Evolutionary conservation across 1,140 invertebrate species (phyloP).

Genomic region (Cotesia typhae): DNA sequence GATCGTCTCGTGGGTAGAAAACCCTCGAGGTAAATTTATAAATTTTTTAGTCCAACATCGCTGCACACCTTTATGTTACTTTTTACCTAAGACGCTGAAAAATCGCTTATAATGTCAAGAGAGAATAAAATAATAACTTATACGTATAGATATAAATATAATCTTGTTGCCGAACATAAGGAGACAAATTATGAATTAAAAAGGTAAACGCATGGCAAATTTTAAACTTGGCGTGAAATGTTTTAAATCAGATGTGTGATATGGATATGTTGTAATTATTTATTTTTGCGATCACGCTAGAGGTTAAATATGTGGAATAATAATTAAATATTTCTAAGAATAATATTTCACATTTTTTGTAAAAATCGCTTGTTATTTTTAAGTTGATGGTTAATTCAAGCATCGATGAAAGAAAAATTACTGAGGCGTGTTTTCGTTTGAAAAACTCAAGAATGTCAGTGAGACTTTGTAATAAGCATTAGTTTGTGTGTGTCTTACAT

Average conservation of each 20-base stretch:
- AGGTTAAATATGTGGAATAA: background rate
- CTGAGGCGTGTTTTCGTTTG: background rate
- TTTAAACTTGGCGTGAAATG: no score
- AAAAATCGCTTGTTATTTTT: background rate
- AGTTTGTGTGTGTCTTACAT: no score
- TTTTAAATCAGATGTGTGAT: no score
- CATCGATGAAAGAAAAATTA: slow-evolving; percentile 35
- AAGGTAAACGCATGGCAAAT: no score
- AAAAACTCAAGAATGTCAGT: slow-evolving; percentile 11
- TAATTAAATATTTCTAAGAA: background rate
- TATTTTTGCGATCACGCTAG: no score
- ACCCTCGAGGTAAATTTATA: slow-evolving; percentile 27
- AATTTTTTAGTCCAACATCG: background rate
- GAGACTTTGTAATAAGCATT: background rate
- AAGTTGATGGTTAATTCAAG: background rate
- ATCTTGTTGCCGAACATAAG: no score
- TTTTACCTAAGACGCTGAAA: slow-evolving; percentile 1
- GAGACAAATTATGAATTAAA: no score
- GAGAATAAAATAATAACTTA: background rate
- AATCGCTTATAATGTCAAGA: slow-evolving; percentile 6
- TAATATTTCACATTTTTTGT: background rate
- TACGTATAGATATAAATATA: no score
- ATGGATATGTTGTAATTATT: no score
- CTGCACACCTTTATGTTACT: background rate
- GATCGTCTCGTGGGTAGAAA: slow-evolving; percentile 43